Evolutionary conservation across 2,888 invertebrate species (phyloP), one percentile per base, ranked within the genome.

Genomic region (Phaedon cochleariae): DNA sequence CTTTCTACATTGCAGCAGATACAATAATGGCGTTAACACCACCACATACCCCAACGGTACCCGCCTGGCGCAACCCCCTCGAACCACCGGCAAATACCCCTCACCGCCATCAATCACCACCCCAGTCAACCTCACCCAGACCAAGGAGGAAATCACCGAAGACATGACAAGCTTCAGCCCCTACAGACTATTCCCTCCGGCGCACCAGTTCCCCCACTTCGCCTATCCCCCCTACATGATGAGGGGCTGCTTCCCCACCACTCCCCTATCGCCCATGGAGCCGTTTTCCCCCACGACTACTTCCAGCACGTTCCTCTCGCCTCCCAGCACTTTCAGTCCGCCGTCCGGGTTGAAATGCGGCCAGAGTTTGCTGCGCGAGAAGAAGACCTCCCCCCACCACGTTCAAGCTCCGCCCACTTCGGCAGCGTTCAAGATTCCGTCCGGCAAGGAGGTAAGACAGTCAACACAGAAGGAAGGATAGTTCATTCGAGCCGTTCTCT

Each of bases 361-460:
- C 53, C 75, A 74, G 57, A 64, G 66, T 29, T 58, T 75, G 21
- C 49, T 75, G 55, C 70, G 76, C 55, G 78, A 78, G 29, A 77
- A 79, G 71, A 73, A 78, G 31, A 73, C 77, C 29, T 76, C 78
- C 49, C 68, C 82, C 82, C 85, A 80, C 84, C 85, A 75, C n/a
- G 26, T 62, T 0, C 65, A 65, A 31, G 21, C 61, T 29, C 31
- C 58, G 22, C 45, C 46, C 17, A 45, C 22, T 41, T 51, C 70
- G 51, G 69, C 73, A 6, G 72, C 69, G 26, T 83, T 83, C 73
- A 82, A 84, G 73, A 85, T 87, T 52, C 87, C 87, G 45, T 85
- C 85, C 15, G 89, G 89, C 0, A 88, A 88, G 73, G 88, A 88
- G n/a, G n/a, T n/a, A n/a, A n/a, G n/a, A n/a, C n/a, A n/a, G n/a